Evolutionary conservation across 2,888 invertebrate species (phyloP), one percentile per base, ranked within the genome.

Genomic region (Colletes collaris): DNA sequence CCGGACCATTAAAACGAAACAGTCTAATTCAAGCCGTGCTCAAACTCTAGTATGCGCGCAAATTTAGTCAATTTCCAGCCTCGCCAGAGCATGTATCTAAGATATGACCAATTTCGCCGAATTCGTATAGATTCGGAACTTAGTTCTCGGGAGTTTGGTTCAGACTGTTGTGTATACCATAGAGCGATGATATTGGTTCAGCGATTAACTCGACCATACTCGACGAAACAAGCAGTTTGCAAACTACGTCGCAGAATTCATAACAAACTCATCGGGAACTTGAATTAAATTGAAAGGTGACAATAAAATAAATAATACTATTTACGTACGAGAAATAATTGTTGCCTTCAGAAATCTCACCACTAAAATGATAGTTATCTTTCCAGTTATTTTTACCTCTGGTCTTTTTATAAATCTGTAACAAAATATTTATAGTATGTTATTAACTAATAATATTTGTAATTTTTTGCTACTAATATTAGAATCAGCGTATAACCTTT

Each of bases 101-200:
- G 58, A 75, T 59, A 58, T 16, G 56, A 63, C 63, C 71, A 52
- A 64, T 70, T 70, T 27, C 56, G 35, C 40, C 56, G 53, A 58
- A 70, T 75, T 64, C 62, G 71, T 58, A 58, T 58, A 64, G 63
- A 58, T 59, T n/a, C 52, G 58, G 70, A 58, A 70, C 71, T 58
- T 58, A 16, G 50, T 35, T 55, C 3, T 2, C 44, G 19, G n/a
- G 16, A 46, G 63, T 46, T 50, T 58, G 27, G 58, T 70, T 46
- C 58, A 7, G 19, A 10, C 37, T 5, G 58, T 35, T 44, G 58
- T 37, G 58, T 37, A 35, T 35, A 75, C 35, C 44, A 40, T 44
- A n/a, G 13, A 16, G 40, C 40, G 62, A 64, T 46, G 19, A 37
- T n/a, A 71, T 44, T 64, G 58, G 44, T 55, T 63, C 35, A 8